Evolutionary conservation across 2,797 vertebrate species (phyloP), one percentile per base, ranked within the genome.

Genomic region (Labeo calbasu): DNA sequence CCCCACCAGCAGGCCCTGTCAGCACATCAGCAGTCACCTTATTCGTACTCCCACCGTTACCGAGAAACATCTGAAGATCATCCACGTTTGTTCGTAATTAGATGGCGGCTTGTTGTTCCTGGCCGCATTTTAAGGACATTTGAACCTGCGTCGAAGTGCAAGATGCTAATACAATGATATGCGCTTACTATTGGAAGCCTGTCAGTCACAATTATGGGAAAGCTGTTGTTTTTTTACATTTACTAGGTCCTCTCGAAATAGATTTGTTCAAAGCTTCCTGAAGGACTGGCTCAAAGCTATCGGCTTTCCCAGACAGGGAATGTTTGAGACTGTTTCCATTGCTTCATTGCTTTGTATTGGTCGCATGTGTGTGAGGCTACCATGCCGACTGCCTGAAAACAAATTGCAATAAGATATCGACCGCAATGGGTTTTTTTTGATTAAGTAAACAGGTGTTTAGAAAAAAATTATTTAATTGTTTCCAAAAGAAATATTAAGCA

Each of bases 11-110:
- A 28, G 48, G 48, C 48, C 78, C 55, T 87, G 84, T 84, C 77
- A 72, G 69, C 63, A 79, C 87, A 61, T 87, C 84, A 70, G 70
- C 57, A 84, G 68, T 81, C 73, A 84, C 69, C 86, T 79, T 66
- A 82, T 78, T 43, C 75, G 0, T 70, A 28, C 53, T 84, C 65
- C 51, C 25, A 4, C 59, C 13, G 17, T 77, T 77, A 83, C 21
- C 12, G 0, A 70, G 40, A 78, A 77, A 70, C 55, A 84, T 71
- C 53, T 79, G 61, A 68, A 83, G 72, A 84, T 70, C 53, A 6
- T 28, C 40, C 51, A 40, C 14, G 55, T 77, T 70, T 0, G 7
- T 79, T 63, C 1, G 2, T 72, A 84, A 84, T 84, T 72, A 70
- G 46, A 79, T 40, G 46, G 28, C 43, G 9, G 63, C 14, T 43